Evolutionary conservation across 2,113 vertebrate species (phyloP).

Genomic region (Tetrao urogallus): DNA sequence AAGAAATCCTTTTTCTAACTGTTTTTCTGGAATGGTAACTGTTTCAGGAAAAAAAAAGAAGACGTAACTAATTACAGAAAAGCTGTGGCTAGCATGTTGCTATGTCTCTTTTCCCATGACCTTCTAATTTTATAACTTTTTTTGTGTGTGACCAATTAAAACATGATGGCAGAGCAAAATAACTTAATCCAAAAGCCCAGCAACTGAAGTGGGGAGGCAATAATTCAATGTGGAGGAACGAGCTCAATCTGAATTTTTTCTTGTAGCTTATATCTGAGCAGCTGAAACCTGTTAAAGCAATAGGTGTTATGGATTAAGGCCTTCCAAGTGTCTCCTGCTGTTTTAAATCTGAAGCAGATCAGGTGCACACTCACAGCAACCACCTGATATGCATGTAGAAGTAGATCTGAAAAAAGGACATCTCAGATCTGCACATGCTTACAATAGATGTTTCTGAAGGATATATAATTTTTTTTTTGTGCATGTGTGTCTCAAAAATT

Average conservation of each 20-base stretch:
- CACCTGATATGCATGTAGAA: background rate
- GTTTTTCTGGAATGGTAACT: conserved; percentile 33
- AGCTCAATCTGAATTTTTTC: background rate
- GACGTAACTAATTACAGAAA: conserved; percentile 38
- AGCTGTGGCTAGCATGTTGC: conserved; percentile 27
- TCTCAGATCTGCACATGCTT: background rate
- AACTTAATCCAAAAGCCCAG: conserved; percentile 17
- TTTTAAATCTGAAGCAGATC: background rate
- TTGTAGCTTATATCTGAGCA: background rate
- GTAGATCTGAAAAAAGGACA: background rate
- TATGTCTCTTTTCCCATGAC: conserved; percentile 47
- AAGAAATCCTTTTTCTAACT: conserved; percentile 26
- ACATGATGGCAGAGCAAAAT: background rate
- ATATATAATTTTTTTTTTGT: background rate
- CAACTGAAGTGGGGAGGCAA: conserved; percentile 20
- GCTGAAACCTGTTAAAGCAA: background rate
- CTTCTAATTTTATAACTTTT: conserved; percentile 25
- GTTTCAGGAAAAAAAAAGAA: background rate
- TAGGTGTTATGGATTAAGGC: background rate
- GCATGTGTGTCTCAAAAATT: background rate
- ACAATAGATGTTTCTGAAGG: background rate
- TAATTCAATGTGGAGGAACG: background rate
- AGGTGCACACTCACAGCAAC: background rate
- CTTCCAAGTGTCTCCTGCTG: background rate
- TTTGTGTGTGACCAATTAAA: conserved; percentile 30